Evolutionary conservation across 2,797 vertebrate genomes (phyloP).

Genomic region (Chaetophractus vellerosus): DNA sequence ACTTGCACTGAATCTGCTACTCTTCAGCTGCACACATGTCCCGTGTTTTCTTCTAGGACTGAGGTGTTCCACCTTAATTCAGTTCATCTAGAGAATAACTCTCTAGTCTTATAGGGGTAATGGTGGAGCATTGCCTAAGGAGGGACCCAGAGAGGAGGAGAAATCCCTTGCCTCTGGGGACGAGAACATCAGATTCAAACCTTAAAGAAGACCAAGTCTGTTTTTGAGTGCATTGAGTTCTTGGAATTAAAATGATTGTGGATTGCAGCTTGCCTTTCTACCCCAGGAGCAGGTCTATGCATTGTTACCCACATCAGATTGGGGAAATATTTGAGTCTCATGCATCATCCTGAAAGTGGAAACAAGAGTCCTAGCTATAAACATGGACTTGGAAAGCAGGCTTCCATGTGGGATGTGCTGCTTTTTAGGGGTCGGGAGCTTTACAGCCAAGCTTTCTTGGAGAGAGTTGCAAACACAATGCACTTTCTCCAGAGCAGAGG

Average conservation of each 20-base stretch:
- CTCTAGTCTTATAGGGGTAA: neutral
- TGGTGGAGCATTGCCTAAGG: too few relatives aligned
- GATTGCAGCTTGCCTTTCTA: neutral
- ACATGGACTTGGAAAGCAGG: neutral
- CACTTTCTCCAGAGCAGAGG: constrained; percentile 56
- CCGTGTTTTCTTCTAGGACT: neutral
- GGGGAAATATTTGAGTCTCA: neutral
- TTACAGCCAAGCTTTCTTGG: neutral
- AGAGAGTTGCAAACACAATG: neutral
- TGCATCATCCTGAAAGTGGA: neutral
- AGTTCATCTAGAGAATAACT: neutral
- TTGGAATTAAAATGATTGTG: too few relatives aligned
- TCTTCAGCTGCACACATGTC: neutral
- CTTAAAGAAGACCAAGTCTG: neutral
- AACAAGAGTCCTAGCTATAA: neutral
- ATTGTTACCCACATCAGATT: neutral
- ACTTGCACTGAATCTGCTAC: neutral
- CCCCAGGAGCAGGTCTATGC: neutral
- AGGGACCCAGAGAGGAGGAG: neutral
- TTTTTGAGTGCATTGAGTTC: neutral
- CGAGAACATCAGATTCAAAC: neutral
- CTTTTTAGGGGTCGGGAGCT: neutral
- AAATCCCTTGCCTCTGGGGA: neutral
- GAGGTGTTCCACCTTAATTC: neutral
- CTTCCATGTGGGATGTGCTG: fast-evolving